Conservation (phyloP, 2,888 invertebrate genomes). For the Pachliopta kotzebuea region DNA sequence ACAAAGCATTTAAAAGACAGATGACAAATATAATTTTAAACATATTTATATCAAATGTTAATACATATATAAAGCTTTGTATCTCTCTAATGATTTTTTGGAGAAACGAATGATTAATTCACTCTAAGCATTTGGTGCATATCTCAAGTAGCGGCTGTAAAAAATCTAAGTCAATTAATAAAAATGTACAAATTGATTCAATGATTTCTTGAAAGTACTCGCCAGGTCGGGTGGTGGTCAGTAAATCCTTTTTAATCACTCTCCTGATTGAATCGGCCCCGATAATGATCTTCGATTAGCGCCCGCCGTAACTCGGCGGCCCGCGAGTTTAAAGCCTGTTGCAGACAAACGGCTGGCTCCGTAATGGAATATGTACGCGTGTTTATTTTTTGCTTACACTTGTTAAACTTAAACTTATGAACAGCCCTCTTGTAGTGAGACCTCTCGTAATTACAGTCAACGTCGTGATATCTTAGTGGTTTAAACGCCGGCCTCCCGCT, state of each 20-base stretch:
- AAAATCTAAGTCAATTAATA: not conserved
- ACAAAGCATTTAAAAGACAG: too few species aligned
- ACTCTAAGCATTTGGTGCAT: not conserved
- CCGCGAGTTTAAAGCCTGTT: slow-evolving; percentile 15
- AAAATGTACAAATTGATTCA: slow-evolving; percentile 8
- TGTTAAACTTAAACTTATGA: too few species aligned
- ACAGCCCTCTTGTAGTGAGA: too few species aligned
- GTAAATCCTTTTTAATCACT: slow-evolving; percentile 56
- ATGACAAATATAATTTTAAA: too few species aligned
- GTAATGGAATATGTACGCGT: too few species aligned
- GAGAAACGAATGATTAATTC: not conserved
- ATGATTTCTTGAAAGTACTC: slow-evolving; percentile 17
- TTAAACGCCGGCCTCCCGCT: too few species aligned
- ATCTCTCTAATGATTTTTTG: too few species aligned
- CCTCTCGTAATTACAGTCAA: too few species aligned
- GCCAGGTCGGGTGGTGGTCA: not conserved
- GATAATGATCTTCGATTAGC: slow-evolving; percentile 73
- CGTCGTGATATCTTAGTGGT: too few species aligned
- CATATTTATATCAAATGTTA: too few species aligned
- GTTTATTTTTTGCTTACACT: too few species aligned
- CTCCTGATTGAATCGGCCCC: slow-evolving; percentile 64
- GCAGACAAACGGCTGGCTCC: slow-evolving; percentile 4
- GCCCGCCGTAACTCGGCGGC: slow-evolving; percentile 38
- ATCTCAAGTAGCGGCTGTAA: not conserved
- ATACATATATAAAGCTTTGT: too few species aligned